phyloP scores from a whole-genome alignment of 2,888 invertebrate genomes.

The Troglohyphantes excavatus region DNA sequence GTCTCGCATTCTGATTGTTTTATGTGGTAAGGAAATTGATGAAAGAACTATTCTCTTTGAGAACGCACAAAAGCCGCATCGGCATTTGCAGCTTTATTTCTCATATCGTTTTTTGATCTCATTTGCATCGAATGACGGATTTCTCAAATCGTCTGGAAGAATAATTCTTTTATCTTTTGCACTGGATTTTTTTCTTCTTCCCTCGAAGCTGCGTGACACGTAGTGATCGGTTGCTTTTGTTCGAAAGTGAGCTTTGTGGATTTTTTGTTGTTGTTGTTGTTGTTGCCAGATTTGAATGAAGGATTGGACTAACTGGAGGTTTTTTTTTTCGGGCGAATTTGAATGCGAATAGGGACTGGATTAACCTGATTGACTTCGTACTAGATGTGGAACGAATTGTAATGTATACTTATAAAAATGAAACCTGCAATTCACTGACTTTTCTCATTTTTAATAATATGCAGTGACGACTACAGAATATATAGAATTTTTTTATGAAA shows the following conservation, averaged over 20 bases:
- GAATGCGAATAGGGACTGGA: too few relatives aligned
- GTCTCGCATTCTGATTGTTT: not conserved
- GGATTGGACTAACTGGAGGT: too few relatives aligned
- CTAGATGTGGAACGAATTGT: not conserved
- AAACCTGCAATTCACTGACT: too few relatives aligned
- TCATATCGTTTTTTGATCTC: slow-evolving; percentile 42
- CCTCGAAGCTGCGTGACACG: slow-evolving; percentile 26
- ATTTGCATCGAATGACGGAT: slow-evolving; percentile 31
- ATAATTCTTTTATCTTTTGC: not conserved
- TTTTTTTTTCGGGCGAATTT: too few relatives aligned
- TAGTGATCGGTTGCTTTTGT: slow-evolving; percentile 37
- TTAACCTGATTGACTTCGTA: slow-evolving; percentile 17
- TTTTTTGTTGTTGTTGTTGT: not conserved
- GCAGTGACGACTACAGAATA: too few relatives aligned
- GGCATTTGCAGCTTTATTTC: not conserved
- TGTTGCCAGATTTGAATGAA: slow-evolving; percentile 32
- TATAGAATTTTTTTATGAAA: too few relatives aligned
- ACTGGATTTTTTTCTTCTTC: too few relatives aligned
- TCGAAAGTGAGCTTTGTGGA: slow-evolving; percentile 19
- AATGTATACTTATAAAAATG: not conserved
- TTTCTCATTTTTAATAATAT: too few relatives aligned
- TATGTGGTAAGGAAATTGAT: not conserved
- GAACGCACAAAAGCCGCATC: not conserved
- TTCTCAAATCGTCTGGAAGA: slow-evolving; percentile 13
- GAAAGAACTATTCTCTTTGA: slow-evolving; percentile 3